Evolutionary conservation across 2,888 invertebrate genomes (phyloP), one percentile per base, ranked within the genome.

Genomic region (Lymantria dispar): DNA sequence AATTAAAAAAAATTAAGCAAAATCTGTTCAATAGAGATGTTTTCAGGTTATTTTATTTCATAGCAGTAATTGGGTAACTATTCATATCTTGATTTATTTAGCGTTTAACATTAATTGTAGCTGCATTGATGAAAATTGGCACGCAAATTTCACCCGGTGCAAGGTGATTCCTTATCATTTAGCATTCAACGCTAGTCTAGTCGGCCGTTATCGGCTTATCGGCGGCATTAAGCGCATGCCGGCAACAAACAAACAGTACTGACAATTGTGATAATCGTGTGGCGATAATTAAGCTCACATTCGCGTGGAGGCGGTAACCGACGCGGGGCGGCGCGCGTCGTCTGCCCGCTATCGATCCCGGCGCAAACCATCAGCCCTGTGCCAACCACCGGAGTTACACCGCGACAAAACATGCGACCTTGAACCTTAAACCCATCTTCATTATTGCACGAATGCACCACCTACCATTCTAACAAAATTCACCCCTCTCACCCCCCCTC

Each of bases 271-370:
- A 79, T 83, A 78, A 80, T 78, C 76, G 40, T 69, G 58, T 64
- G 69, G 73, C 72, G 72, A 75, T 78, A 64, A 72, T 64, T 68
- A 71, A 68, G 74, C 64, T 72, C 62, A 64, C 65, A 67, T 64
- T 59, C 66, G 69, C 68, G 68, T 62, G 73, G 71, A 72, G 70
- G 74, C 74, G 80, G 76, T 72, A 58, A 65, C 70, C 68, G 72
- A 76, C 76, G 79, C 77, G 81, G 33, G 10, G 84, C 86, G 86
- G 83, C 80, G 84, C 83, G 83, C 81, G 78, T 74, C 86, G 83
- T 78, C 85, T 77, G 78, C 77, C 74, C 78, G 81, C 80, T 87
- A 90, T 87, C 80, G 89, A 90, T 87, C 85, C 80, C 76, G 74
- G 70, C 78, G 75, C 78, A 74, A 33, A 9, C 11, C 11, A 36